Base-by-base conservation (phyloP, 2,113 vertebrate species). In the Scomber scombrus region DNA sequence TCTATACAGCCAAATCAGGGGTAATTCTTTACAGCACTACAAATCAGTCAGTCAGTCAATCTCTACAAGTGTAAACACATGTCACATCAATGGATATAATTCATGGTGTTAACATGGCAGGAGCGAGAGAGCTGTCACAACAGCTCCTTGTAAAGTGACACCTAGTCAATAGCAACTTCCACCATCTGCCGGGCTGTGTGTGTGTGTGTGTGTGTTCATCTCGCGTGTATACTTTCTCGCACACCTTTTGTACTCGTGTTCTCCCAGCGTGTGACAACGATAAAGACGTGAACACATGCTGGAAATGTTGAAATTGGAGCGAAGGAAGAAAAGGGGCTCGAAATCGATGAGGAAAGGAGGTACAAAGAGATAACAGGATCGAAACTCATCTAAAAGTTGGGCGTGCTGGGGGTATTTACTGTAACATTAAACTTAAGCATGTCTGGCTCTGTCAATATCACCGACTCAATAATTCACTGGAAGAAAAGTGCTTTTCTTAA, bases 21-120 rank as follows among this genome's bases (percentile, higher is more conserved):
- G 7, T 26, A 60, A 49, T 63, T 74, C 52, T 69, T 78, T 52
- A 26, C 45, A 64, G 9, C 43, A 18, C 10, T 3, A 51, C 62
- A 49, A 13, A 67, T 62, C 66, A 71, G 29, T 65, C 66, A 71
- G 29, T 65, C 50, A 49, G 2, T 60, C 57, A 11, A n/a, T 65
- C 50, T 50, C 11, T 54, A 15, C 31, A 23, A 65, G 65, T 31
- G 1, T 11, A 52, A 3, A 55, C 74, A 75, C 46, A 31, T 4
- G 2, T 56, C 49, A 61, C 14, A 16, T 71, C 76, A 73, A 51
- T 76, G n/a, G 9, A 61, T 31, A 29, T 72, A 62, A 71, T 61
- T 49, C 40, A 14, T 19, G 23, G 34, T 23, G 46, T 71, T 70
- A 51, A 75, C 50, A 57, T n/a, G n/a, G 29, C 54, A 29, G 50